Base-by-base conservation (phyloP, 2,888 invertebrate species). In the Apotomis betuletana region DNA sequence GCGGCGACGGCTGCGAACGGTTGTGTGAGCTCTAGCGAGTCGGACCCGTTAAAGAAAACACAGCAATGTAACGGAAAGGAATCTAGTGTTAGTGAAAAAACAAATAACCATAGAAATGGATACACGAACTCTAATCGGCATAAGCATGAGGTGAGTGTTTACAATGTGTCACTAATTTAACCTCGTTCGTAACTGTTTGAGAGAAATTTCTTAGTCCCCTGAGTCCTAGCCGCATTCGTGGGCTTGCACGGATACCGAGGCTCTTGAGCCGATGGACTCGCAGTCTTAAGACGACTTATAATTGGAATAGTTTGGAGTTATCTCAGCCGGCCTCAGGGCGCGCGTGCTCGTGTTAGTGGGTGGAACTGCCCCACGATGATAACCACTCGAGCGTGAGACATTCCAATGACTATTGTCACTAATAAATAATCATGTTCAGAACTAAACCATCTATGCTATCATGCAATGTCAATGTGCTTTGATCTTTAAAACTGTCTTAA, bases 131-230 rank as follows among this genome's bases (percentile, higher is more conserved):
- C 84, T 15, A 73, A 77, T 75, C 54, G 78, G 70, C 79, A 75
- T 64, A 89, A 91, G 83, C 77, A 83, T 69, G 77, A 75, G 74
- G 92, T 92, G 78, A 92, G 91, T 91, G 81, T 74, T 78, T 65
- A 75, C 74, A 75, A 78, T 67, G 77, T 79, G 81, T 81, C 80
- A 79, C 81, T 78, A 77, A 75, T 73, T 58, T 82, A 79, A 80
- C 79, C 78, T 78, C 69, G 55, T 57, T 59, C 51, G 27, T 41
- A 6, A 67, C 55, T 44, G 38, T 67, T 67, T 65, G 15, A 64
- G 61, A 54, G 57, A 54, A 60, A 68, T 60, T 74, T 75, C 60
- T 59, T 64, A 57, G 4, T 4, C n/a, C 10, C 51, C n/a, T 15
- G 49, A 9, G n/a, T 49, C 13, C 49, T 44, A 8, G 38, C n/a